Percentiles rank a stretch among this genome's conserved stretches.
Evolutionary conservation across 2,113 vertebrate genomes (phyloP).

Genomic region (Oenanthe melanoleuca): DNA sequence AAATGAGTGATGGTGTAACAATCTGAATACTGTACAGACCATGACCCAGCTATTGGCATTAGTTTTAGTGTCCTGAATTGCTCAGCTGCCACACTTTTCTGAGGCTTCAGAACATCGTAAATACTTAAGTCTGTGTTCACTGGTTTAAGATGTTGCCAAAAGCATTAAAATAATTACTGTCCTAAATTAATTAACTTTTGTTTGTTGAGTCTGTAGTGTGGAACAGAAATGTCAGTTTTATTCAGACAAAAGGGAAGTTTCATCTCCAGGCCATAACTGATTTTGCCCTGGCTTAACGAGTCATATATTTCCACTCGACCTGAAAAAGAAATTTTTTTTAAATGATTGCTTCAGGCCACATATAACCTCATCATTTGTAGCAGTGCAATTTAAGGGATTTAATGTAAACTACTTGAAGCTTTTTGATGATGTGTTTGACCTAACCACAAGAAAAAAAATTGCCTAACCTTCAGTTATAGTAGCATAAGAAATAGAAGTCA

Average conservation of each 20-base stretch:
- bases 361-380: slow-evolving; percentile 46
- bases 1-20: background rate
- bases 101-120: background rate
- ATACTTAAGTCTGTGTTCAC: background rate
- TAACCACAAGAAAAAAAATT: background rate
- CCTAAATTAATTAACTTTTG: slow-evolving; percentile 58
- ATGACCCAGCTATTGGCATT: background rate
- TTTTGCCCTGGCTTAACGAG: slow-evolving; percentile 62
- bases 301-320: slow-evolving; percentile 56
- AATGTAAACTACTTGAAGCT: slow-evolving; percentile 46
- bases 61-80: background rate
- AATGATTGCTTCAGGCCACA: slow-evolving; percentile 25
- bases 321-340: slow-evolving; percentile 14
- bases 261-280: slow-evolving; percentile 64
- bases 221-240: slow-evolving; percentile 64
- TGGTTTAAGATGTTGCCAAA: slow-evolving; percentile 40
- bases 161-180: slow-evolving; percentile 8
- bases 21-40: background rate
- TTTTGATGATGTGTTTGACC: slow-evolving; percentile 24
- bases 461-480: background rate
- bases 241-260: slow-evolving; percentile 59
- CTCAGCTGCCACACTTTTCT: background rate
- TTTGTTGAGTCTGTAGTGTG: slow-evolving; percentile 26
- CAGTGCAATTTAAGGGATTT: slow-evolving; percentile 34
- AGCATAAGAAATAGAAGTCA: background rate